Percentiles rank a stretch among this genome's conserved stretches.
Conservation (phyloP, 2,888 invertebrate species). For the Dione juno region DNA sequence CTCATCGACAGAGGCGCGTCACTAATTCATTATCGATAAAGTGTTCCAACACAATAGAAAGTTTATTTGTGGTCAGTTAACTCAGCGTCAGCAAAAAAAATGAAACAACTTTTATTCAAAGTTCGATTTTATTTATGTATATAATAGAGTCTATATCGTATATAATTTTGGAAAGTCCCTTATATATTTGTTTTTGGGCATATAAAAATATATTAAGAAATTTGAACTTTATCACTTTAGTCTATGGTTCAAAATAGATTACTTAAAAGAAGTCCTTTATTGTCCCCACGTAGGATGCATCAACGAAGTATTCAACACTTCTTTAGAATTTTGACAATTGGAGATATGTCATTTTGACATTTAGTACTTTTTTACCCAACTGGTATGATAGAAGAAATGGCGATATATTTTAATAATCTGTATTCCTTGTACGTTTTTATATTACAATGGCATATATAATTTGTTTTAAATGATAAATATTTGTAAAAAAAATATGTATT, state of each 20-base stretch:
- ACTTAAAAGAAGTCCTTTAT: background rate
- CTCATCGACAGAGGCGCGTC: conserved; percentile 52
- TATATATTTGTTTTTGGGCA: background rate
- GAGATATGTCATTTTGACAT: conserved; percentile 33
- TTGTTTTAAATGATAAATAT: no score
- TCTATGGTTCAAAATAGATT: background rate
- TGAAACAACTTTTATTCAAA: background rate
- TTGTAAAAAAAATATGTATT: no score
- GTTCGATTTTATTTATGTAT: background rate
- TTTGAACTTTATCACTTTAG: background rate
- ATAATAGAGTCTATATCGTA: conserved; percentile 1
- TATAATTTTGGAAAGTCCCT: background rate
- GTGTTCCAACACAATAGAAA: conserved; percentile 79
- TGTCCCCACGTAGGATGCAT: background rate
- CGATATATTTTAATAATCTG: background rate
- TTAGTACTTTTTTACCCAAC: no score
- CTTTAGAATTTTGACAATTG: conserved; percentile 27
- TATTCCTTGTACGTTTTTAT: background rate
- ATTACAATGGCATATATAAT: no score
- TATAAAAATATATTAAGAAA: background rate
- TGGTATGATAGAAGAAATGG: background rate
- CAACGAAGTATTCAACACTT: conserved; percentile 14
- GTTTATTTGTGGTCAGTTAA: conserved; percentile 69
- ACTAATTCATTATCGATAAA: conserved; percentile 72
- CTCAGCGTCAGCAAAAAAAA: conserved; percentile 62